Base-by-base conservation (phyloP, 2,113 vertebrate genomes). In the Engraulis encrasicolus region DNA sequence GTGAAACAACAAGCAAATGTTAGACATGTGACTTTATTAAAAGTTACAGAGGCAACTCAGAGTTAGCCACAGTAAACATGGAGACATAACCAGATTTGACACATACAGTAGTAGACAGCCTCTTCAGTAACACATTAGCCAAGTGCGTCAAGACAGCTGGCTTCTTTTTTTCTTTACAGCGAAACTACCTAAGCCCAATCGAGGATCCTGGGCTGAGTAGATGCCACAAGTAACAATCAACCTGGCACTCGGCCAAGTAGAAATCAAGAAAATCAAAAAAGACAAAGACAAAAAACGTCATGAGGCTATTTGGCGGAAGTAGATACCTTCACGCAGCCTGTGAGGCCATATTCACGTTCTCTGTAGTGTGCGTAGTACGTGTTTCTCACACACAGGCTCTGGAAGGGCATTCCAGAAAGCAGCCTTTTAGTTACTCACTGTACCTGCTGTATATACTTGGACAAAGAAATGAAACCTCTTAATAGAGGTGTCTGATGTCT, bases 11-110 rank as follows among this genome's bases (percentile, higher is more conserved):
- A 61, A n/a, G 40, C 15, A 6, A 85, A 87, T 48, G 82, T 58
- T n/a, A 31, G 12, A 90, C 40, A 80, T 83, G 89, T 82, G 81
- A 54, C 78, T 95, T 94, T 95, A 94, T 94, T 94, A 58, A 81
- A 86, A 84, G 85, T 89, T 81, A 78, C 85, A 84, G 36, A 88
- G 49, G 90, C 80, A 82, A 82, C 80, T 1, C 79, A 87, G 45
- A 90, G 80, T 50, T 87, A 9, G 78, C 54, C 50, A 81, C 49
- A 38, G 83, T 87, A 79, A 88, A 90, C 81, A 83, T 19, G 9
- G 80, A 85, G 54, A 85, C 77, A 78, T 50, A n/a, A 84, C 78
- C 34, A 19, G n/a, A 82, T 38, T 82, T 80, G 40, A 14, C 19
- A 78, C 2, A 78, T 61, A 61, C 87, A 87, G 85, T 71, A 79